Evolutionary conservation across 1,140 invertebrate species (phyloP).

Genomic region (Zaprionus ornatus): DNA sequence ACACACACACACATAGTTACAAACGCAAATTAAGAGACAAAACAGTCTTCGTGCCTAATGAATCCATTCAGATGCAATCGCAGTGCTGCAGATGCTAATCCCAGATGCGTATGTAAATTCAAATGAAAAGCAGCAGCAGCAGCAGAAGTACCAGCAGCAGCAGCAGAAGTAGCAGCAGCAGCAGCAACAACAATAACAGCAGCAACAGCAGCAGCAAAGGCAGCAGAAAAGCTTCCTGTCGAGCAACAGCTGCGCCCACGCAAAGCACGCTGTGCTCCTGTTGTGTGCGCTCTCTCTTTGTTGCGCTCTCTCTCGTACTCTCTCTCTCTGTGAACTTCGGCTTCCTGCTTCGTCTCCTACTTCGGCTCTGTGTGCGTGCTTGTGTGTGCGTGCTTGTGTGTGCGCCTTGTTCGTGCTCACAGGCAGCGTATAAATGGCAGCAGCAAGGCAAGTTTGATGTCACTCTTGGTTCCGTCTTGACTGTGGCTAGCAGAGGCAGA

Average conservation of each 20-base stretch:
- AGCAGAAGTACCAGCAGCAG: background rate
- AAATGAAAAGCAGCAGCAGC: background rate
- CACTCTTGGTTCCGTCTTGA: slow-evolving; percentile 73
- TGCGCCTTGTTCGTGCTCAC: slow-evolving; percentile 17
- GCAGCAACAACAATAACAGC: background rate
- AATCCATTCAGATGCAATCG: slow-evolving; percentile 39
- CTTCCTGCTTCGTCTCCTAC: slow-evolving; percentile 7
- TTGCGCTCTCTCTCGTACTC: background rate
- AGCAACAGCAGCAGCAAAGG: background rate
- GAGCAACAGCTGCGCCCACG: slow-evolving; percentile 40
- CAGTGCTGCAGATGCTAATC: slow-evolving; percentile 10
- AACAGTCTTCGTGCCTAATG: slow-evolving; percentile 14
- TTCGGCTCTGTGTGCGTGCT: slow-evolving; percentile 5
- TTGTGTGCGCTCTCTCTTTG: background rate
- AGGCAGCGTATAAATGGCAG: slow-evolving; percentile 57
- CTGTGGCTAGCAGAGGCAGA: slow-evolving; percentile 45
- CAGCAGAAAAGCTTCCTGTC: slow-evolving; percentile 25
- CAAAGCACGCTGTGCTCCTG: background rate
- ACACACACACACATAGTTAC: background rate
- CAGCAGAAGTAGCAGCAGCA: slow-evolving; percentile 7
- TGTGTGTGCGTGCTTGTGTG: slow-evolving; percentile 9
- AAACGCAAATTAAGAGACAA: slow-evolving; percentile 9
- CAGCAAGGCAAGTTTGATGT: slow-evolving; percentile 49
- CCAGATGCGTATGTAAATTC: background rate
- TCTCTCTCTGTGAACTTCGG: background rate